These are phyloP conservation scores for Microctonus aethiopoides DNA, from an alignment of 2,888 invertebrate genomes.

Conservation along the genomic window DNA sequence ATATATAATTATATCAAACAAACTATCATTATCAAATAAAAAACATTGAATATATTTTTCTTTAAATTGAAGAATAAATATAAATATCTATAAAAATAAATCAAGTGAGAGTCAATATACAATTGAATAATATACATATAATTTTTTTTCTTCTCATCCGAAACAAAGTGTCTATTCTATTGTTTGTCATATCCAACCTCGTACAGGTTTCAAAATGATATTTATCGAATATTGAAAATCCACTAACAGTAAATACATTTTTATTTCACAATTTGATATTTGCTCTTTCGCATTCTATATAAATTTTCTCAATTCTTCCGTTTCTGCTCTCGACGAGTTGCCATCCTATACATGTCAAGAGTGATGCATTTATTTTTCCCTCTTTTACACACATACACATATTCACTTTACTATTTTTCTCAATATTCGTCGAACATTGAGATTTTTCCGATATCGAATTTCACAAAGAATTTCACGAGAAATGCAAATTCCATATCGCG, in stretches of 20 bases:
- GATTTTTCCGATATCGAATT: constrained; percentile 31
- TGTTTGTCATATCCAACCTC: background rate
- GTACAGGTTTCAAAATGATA: background rate
- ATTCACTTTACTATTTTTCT: background rate
- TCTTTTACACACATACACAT: background rate
- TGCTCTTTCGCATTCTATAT: background rate
- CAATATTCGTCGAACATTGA: background rate
- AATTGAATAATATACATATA: background rate
- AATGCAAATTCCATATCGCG: constrained; percentile 22
- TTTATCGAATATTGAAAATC: background rate
- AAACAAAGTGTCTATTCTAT: background rate
- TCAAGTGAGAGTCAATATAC: background rate
- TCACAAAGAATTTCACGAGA: constrained; percentile 1
- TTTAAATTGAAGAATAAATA: background rate
- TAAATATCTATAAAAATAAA: background rate
- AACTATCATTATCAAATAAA: background rate
- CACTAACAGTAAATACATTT: no score
- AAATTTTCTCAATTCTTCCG: background rate
- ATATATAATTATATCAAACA: no score
- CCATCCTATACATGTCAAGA: background rate
- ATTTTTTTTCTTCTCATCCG: background rate
- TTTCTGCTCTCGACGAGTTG: background rate
- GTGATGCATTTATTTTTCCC: constrained; percentile 8
- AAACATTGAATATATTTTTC: background rate
- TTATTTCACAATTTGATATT: no score